phyloP scores from a whole-genome alignment of 2,888 invertebrate genomes.

The Scelioninae gen. 1 region DNA sequence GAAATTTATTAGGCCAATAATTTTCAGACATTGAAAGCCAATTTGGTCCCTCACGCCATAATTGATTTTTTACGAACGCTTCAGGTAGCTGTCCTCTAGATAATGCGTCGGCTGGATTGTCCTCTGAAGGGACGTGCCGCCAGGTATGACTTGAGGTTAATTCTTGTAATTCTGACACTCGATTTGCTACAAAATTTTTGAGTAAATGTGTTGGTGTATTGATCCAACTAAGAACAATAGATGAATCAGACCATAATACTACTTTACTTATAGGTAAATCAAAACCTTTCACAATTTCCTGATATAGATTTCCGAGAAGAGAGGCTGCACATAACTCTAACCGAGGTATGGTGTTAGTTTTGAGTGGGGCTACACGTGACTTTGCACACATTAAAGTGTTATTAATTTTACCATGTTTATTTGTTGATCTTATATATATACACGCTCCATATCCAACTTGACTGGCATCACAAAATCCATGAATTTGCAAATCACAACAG shows the following conservation, averaged over 20 bases:
- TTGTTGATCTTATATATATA: conserved; percentile 14
- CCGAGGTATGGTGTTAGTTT: conserved; percentile 47
- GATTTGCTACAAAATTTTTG: conserved; percentile 15
- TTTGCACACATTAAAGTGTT: conserved; percentile 30
- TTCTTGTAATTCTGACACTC: not conserved
- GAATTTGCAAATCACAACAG: conserved; percentile 45
- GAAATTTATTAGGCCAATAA: too few species aligned
- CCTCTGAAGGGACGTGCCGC: not conserved
- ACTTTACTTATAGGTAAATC: not conserved
- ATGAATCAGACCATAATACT: too few species aligned
- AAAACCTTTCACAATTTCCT: too few species aligned
- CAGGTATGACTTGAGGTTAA: not conserved
- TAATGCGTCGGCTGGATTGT: not conserved
- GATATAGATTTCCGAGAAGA: not conserved
- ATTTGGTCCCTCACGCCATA: too few species aligned
- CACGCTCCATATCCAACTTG: conserved; percentile 62
- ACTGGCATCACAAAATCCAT: too few species aligned
- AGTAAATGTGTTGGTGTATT: conserved; percentile 44
- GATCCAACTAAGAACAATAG: not conserved
- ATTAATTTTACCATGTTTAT: not conserved
- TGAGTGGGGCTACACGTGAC: conserved; percentile 52
- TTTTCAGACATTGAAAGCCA: too few species aligned
- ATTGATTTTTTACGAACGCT: too few species aligned
- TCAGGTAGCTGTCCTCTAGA: not conserved
- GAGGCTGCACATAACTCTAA: conserved; percentile 58